These are phyloP conservation scores for Oostethus manadensis DNA, from an alignment of 2,113 vertebrate genomes.

Conservation along the genomic window DNA sequence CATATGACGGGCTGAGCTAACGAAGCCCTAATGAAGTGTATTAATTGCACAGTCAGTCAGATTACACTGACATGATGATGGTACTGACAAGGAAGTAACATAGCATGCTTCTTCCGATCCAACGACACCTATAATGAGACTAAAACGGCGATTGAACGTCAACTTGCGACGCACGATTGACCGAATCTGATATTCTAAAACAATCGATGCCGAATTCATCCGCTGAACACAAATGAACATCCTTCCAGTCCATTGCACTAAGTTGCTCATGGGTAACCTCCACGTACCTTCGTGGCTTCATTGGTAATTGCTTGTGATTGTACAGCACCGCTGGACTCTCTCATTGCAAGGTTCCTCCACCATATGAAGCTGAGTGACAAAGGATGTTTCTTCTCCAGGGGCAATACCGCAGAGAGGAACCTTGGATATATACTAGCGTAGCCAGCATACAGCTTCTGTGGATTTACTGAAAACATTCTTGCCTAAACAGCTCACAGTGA, in stretches of 20 bases:
- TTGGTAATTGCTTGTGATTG: slow-evolving; percentile 27
- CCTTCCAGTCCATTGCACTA: slow-evolving; percentile 21
- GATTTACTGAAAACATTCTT: too few relatives aligned
- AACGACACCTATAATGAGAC: background rate
- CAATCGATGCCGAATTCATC: slow-evolving; percentile 34
- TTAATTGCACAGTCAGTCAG: slow-evolving; percentile 53
- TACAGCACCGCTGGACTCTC: too few relatives aligned
- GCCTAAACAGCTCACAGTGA: too few relatives aligned
- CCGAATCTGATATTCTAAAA: slow-evolving; percentile 23
- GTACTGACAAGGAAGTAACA: slow-evolving; percentile 1
- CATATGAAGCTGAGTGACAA: too few relatives aligned
- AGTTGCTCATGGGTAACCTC: slow-evolving; percentile 23
- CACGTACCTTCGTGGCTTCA: slow-evolving; percentile 8
- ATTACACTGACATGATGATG: too few relatives aligned
- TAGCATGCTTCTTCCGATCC: background rate
- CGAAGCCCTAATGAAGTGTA: slow-evolving; percentile 68
- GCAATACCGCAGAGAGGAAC: too few relatives aligned
- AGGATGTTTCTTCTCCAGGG: too few relatives aligned
- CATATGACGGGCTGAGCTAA: slow-evolving; percentile 68
- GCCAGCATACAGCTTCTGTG: too few relatives aligned
- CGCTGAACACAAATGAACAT: slow-evolving; percentile 20
- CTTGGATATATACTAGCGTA: too few relatives aligned
- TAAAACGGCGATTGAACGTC: slow-evolving; percentile 2
- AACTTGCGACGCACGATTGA: slow-evolving; percentile 25
- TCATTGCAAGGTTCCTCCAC: too few relatives aligned